Evolutionary conservation across 2,888 invertebrate genomes (phyloP), one percentile per base, ranked within the genome.

Genomic region (Halictus ligatus): DNA sequence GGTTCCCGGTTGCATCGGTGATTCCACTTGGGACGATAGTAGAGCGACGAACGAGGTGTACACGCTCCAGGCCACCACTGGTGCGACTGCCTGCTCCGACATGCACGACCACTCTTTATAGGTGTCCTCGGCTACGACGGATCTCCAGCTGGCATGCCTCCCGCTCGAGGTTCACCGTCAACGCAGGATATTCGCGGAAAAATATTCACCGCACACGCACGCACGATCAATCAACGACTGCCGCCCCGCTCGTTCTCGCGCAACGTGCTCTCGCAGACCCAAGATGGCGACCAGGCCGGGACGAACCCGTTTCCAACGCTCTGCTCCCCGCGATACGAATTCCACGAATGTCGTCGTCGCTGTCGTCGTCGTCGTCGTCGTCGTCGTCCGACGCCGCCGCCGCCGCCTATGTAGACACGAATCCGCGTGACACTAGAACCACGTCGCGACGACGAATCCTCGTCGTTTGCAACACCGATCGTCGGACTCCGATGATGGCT

Each of bases 231-330:
- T 58, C n/a, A 58, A 58, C 35, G 43, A 43, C 43, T 4, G 13
- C n/a, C 43, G 35, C 18, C 35, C 15, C 21, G 67, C 21, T 40
- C 64, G 58, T 21, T 46, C 64, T 64, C 71, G 74, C 83, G 18
- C 64, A 90, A 86, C 82, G 88, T 89, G 89, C 86, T 89, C 86
- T 64, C 64, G 12, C 58, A n/a, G 29, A 71, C 46, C 58, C 84
- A 89, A 89, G 85, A 89, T 89, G 89, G 89, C 89, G 89, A 80
- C 87, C 71, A 54, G 74, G 67, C 82, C 83, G 54, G 83, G 69
- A 35, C 64, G 40, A 69, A n/a, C 75, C 29, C 60, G 60, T 64
- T 58, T 58, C 58, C n/a, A n/a, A 1, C 75, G 82, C 81, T 50
- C 81, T 50, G 15, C 79, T 82, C 78, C 72, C 48, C 25, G 29